Evolutionary conservation across 2,888 invertebrate species (phyloP).

Genomic region (Pycnomerus fuliginosus): DNA sequence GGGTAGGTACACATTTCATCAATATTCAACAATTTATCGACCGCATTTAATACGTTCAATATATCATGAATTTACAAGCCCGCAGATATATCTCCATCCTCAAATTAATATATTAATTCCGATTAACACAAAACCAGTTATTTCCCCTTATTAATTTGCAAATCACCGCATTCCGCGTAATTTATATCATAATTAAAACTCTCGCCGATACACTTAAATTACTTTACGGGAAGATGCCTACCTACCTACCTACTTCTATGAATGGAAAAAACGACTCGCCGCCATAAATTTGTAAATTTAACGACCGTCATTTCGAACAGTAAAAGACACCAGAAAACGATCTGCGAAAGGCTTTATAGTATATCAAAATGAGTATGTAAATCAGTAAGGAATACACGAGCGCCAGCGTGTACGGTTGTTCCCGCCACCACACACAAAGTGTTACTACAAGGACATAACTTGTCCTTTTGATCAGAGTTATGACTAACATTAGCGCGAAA

Average conservation of each 20-base stretch:
- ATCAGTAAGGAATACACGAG: slow-evolving; percentile 39
- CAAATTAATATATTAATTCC: slow-evolving; percentile 30
- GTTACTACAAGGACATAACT: slow-evolving; percentile 45
- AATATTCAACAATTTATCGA: slow-evolving; percentile 43
- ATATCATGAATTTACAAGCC: slow-evolving; percentile 28
- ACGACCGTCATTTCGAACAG: background rate
- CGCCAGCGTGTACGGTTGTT: slow-evolving; percentile 37
- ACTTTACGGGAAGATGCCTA: no score
- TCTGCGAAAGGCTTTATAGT: slow-evolving; percentile 19
- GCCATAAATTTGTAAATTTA: no score
- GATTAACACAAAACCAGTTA: slow-evolving; percentile 25
- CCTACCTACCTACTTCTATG: no score
- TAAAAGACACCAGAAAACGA: slow-evolving; percentile 20
- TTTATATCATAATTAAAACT: no score
- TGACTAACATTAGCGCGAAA: slow-evolving; percentile 47
- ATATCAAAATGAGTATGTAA: slow-evolving; percentile 36
- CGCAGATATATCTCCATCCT: slow-evolving; percentile 21
- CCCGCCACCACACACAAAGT: slow-evolving; percentile 44
- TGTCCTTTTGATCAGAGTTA: slow-evolving; percentile 43
- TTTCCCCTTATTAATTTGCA: no score
- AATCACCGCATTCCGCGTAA: no score
- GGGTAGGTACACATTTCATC: slow-evolving; percentile 39
- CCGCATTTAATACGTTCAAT: slow-evolving; percentile 35
- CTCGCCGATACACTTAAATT: no score
- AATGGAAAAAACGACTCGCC: no score